Percentiles rank a stretch among this genome's conserved stretches.
Conservation (phyloP, 2,797 vertebrate genomes). For the Hyperoplus immaculatus region DNA sequence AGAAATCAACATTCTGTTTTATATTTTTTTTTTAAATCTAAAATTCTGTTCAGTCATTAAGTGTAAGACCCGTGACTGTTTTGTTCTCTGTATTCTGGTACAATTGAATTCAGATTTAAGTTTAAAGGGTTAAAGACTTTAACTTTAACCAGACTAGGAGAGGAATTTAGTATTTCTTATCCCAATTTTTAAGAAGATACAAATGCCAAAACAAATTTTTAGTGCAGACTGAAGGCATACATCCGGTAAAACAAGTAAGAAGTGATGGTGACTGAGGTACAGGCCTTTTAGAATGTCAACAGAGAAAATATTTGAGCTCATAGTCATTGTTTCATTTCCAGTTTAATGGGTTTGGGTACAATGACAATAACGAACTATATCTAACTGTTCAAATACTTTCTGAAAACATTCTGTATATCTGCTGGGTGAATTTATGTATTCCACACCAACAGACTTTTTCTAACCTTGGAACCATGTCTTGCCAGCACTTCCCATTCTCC, state of each 20-base stretch:
- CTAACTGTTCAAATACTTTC: neutral
- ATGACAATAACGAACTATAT: neutral
- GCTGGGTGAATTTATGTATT: conserved; percentile 1
- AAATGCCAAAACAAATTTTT: neutral
- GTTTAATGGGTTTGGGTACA: neutral
- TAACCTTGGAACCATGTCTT: conserved; percentile 93
- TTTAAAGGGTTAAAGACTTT: neutral
- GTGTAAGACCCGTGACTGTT: neutral
- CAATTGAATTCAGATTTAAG: neutral
- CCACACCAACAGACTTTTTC: neutral
- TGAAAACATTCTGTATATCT: neutral
- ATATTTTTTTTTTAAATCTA: too few relatives aligned
- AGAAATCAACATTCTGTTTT: too few relatives aligned
- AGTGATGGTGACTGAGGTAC: neutral
- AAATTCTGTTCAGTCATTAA: too few relatives aligned
- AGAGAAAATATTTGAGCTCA: neutral
- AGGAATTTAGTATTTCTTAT: neutral
- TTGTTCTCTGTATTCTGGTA: neutral
- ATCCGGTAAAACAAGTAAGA: conserved; percentile 6
- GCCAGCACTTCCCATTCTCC: conserved; percentile 95
- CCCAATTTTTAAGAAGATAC: neutral
- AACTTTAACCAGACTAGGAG: neutral
- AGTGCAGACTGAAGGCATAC: neutral
- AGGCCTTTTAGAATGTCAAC: conserved; percentile 4
- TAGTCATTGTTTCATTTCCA: neutral